Evolutionary conservation across 2,888 invertebrate genomes (phyloP).

Genomic region (Caenorhabditis sulstoni): DNA sequence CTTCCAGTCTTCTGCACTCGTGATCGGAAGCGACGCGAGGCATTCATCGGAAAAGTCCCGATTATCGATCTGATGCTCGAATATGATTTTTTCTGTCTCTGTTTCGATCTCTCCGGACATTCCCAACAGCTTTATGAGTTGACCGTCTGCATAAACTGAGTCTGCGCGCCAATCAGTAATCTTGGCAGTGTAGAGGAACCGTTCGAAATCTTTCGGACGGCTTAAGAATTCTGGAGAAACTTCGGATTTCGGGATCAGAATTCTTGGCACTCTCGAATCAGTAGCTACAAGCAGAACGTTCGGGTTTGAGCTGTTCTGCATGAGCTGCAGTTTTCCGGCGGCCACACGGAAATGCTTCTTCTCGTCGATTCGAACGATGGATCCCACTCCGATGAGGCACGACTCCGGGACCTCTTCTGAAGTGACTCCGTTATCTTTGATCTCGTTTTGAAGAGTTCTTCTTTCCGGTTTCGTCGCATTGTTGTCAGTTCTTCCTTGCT

Average conservation of each 20-base stretch:
- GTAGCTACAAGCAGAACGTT: conserved; percentile 87
- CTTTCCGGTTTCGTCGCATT: conserved; percentile 31
- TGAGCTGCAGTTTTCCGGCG: conserved; percentile 86
- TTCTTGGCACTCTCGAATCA: conserved; percentile 87
- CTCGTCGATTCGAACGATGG: conserved; percentile 86
- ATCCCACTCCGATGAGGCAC: conserved; percentile 35
- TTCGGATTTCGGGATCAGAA: conserved; percentile 86
- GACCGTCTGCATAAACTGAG: conserved; percentile 84
- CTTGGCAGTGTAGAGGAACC: conserved; percentile 86
- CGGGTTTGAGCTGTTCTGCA: conserved; percentile 83
- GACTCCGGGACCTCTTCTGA: conserved; percentile 40
- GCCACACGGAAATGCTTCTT: conserved; percentile 87
- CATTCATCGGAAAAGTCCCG: conserved; percentile 86
- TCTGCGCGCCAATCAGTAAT: conserved; percentile 83
- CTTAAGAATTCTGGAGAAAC: conserved; percentile 83
- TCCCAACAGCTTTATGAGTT: conserved; percentile 87
- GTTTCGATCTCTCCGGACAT: conserved; percentile 87
- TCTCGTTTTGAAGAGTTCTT: conserved; percentile 24
- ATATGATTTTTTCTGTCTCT: conserved; percentile 89
- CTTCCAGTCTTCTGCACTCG: conserved; percentile 51
- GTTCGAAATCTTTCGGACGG: conserved; percentile 81
- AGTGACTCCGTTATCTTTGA: conserved; percentile 22
- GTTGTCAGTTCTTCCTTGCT: conserved; percentile 17
- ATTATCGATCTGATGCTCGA: conserved; percentile 88
- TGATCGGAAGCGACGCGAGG: conserved; percentile 84